phyloP scores from a whole-genome alignment of 1,140 invertebrate species.

The Heliconius nattereri region DNA sequence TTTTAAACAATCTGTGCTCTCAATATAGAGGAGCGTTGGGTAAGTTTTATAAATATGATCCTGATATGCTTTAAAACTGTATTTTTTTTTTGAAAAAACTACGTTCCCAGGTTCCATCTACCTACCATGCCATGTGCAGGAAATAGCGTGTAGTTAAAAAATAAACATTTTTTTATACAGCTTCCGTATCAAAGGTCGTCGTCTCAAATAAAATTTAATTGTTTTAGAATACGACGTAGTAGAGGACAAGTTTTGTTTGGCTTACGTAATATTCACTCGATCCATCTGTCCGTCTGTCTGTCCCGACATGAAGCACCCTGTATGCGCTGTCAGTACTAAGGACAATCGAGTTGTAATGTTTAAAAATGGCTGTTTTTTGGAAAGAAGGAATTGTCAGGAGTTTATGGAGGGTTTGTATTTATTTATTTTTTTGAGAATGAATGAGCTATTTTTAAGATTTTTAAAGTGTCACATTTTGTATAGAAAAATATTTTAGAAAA shows the following conservation, averaged over 20 bases:
- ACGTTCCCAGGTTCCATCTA: too few relatives aligned
- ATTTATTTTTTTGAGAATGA: too few relatives aligned
- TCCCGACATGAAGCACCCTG: conserved; percentile 28
- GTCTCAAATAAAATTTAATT: conserved; percentile 7
- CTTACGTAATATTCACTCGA: conserved; percentile 52
- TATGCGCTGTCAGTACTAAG: conserved; percentile 47
- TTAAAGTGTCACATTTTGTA: too few relatives aligned
- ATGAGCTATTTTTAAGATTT: too few relatives aligned
- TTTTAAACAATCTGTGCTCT: conserved; percentile 53
- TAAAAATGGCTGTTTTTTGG: conserved; percentile 46
- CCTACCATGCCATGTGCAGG: too few relatives aligned
- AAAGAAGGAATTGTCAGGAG: conserved; percentile 45
- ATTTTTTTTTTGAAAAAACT: too few relatives aligned
- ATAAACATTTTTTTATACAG: too few relatives aligned
- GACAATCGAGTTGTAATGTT: conserved; percentile 54
- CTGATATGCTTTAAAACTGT: background rate
- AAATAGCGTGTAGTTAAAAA: too few relatives aligned
- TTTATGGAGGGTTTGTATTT: conserved; percentile 43
- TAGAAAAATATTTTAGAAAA: too few relatives aligned
- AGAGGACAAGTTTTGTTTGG: conserved; percentile 45
- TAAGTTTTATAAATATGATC: conserved; percentile 38
- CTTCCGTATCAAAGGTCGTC: too few relatives aligned
- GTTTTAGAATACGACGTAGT: conserved; percentile 55
- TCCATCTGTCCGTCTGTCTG: conserved; percentile 42
- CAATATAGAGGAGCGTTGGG: conserved; percentile 48